These are phyloP conservation scores for Eurytoma adleriae DNA, from an alignment of 2,888 invertebrate species.

Conservation along the genomic window DNA sequence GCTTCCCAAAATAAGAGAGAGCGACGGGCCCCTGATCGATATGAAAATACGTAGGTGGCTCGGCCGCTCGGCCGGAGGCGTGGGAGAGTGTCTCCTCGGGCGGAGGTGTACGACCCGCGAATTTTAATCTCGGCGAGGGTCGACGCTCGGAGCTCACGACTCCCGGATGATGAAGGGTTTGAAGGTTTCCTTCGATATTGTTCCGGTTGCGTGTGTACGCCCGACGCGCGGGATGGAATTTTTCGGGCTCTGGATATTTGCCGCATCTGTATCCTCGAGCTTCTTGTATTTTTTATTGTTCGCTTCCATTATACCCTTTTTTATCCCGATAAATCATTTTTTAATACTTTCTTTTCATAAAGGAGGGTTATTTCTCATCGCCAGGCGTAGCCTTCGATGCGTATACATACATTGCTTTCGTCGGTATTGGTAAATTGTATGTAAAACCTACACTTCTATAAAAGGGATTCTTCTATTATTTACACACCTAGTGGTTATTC, in stretches of 20 bases:
- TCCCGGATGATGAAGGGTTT: slow-evolving; percentile 38
- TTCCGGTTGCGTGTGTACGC: not conserved
- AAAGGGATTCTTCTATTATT: too few relatives aligned
- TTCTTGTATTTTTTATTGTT: slow-evolving; percentile 19
- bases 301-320: slow-evolving; percentile 11
- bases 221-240: not conserved
- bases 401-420: too few relatives aligned
- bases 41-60: slow-evolving; percentile 23
- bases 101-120: slow-evolving; percentile 29
- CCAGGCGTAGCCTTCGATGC: too few relatives aligned
- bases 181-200: slow-evolving; percentile 36
- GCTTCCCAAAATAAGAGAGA: not conserved
- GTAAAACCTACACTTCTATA: too few relatives aligned
- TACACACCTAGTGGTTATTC: too few relatives aligned
- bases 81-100: not conserved
- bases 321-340: slow-evolving; percentile 13
- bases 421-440: too few relatives aligned
- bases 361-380: not conserved
- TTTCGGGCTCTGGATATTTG: slow-evolving; percentile 4
- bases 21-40: slow-evolving; percentile 24
- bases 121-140: slow-evolving; percentile 49
- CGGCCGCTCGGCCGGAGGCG: not conserved
- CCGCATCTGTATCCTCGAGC: not conserved
- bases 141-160: not conserved
- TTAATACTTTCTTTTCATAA: not conserved